phyloP scores from a whole-genome alignment of 2,113 vertebrate genomes.

The Ginglymostoma cirratum region DNA sequence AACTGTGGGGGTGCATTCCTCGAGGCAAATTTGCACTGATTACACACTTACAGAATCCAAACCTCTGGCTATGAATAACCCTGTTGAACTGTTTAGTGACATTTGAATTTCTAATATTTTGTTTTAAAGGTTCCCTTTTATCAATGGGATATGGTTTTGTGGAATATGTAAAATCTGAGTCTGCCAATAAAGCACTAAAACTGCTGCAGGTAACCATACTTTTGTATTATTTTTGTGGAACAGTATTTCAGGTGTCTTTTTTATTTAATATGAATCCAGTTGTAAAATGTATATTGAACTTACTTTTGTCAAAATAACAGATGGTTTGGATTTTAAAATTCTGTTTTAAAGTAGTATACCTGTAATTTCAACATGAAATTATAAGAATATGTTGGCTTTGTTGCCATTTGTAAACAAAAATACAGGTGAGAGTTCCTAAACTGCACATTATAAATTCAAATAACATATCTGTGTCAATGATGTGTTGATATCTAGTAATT shows the following conservation, averaged over 20 bases:
- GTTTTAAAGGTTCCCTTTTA: slow-evolving; percentile 62
- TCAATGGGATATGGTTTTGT: slow-evolving; percentile 97
- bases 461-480: too few species aligned
- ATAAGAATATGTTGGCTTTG: background rate
- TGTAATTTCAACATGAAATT: background rate
- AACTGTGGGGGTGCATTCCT: too few species aligned
- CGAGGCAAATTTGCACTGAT: too few species aligned
- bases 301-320: background rate
- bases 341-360: background rate
- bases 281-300: background rate
- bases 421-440: background rate
- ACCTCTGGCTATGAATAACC: background rate
- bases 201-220: slow-evolving; percentile 70
- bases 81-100: background rate
- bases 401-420: background rate
- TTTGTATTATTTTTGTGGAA: background rate
- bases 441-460: background rate
- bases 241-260: background rate
- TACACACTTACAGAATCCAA: too few species aligned
- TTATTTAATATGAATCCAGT: background rate
- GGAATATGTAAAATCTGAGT: slow-evolving; percentile 74
- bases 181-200: slow-evolving; percentile 81
- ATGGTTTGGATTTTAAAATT: background rate
- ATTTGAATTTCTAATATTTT: slow-evolving; percentile 27
- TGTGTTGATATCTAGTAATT: background rate